A percentile compares a stretch with the other conserved stretches of the same genome.
These are phyloP conservation scores for Corapipo altera DNA, from an alignment of 2,113 vertebrate genomes.

Conservation along the genomic window DNA sequence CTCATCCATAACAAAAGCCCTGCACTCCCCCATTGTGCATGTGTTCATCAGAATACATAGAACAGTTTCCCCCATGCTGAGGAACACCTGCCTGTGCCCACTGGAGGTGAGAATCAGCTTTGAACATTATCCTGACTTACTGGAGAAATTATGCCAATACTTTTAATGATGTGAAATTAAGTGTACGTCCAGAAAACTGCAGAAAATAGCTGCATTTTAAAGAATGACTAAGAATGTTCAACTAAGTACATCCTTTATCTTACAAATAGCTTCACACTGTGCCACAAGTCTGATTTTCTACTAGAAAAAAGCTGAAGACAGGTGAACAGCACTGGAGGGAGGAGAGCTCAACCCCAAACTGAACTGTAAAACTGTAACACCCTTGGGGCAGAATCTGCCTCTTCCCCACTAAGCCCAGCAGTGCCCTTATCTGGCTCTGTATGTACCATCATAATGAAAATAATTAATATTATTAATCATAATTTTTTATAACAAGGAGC, in stretches of 20 bases:
- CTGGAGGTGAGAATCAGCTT: background rate
- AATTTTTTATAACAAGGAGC: background rate
- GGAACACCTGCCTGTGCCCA: conserved; percentile 38
- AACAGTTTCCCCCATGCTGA: background rate
- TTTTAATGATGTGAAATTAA: conserved; percentile 1
- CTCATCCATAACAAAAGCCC: conserved; percentile 7
- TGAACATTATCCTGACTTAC: background rate
- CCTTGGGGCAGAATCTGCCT: background rate
- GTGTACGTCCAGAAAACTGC: background rate
- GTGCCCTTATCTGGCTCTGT: background rate
- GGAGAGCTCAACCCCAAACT: background rate
- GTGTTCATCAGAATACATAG: conserved; percentile 19
- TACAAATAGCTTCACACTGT: background rate
- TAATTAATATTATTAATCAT: background rate
- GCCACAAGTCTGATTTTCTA: background rate
- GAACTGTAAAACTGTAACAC: background rate
- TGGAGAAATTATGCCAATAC: background rate
- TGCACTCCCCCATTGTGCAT: background rate
- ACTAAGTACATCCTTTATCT: background rate
- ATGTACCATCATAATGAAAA: background rate
- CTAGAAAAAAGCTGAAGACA: background rate
- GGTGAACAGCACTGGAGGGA: background rate
- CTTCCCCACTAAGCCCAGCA: background rate
- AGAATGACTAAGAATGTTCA: background rate
- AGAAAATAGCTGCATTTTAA: background rate